Evolutionary conservation across 2,888 invertebrate genomes (phyloP), one percentile per base, ranked within the genome.

Genomic region (Cantharis lateralis): DNA sequence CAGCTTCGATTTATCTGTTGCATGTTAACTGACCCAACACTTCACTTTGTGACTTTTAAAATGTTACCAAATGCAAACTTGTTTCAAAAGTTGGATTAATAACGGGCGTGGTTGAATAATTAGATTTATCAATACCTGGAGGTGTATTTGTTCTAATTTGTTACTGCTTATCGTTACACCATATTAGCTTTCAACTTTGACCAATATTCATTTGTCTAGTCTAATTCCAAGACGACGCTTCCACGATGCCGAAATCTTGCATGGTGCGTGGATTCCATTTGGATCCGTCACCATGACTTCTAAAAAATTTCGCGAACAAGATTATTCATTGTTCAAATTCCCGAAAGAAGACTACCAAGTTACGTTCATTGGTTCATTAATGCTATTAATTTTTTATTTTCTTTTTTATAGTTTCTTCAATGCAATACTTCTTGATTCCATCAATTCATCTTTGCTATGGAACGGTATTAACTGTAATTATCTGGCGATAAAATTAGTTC

Each of bases 31-130:
- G 75, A 70, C 48, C 48, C 75, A 68, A 63, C 71, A 68, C 62
- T 75, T 75, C 68, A 71, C 70, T 71, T 71, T 71, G 75, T 28
- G 71, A 75, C 75, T 28, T 16, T 64, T 62, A 16, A 62, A 68
- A 28, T 48, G 69, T 48, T 61, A 32, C 28, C 20, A 66, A 66
- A 66, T 32, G 48, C 13, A 70, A 70, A 70, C 70, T 61, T 1
- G 70, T 70, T 70, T 61, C 16, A 69, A 32, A 70, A 70, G 18
- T 68, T n/a, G 20, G 64, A 66, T 66, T 69, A 69, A 32, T 70
- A 15, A 48, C 61, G 62, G 70, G 70, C 48, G 70, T 48, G 70
- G 61, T 61, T 61, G 28, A 20, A 32, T 69, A 69, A 26, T 69
- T 69, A 13, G 48, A 32, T 69, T 26, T 26, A 15, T n/a, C 13